Conservation (phyloP, 1,140 invertebrate species). For the Diabrotica virgifera region DNA sequence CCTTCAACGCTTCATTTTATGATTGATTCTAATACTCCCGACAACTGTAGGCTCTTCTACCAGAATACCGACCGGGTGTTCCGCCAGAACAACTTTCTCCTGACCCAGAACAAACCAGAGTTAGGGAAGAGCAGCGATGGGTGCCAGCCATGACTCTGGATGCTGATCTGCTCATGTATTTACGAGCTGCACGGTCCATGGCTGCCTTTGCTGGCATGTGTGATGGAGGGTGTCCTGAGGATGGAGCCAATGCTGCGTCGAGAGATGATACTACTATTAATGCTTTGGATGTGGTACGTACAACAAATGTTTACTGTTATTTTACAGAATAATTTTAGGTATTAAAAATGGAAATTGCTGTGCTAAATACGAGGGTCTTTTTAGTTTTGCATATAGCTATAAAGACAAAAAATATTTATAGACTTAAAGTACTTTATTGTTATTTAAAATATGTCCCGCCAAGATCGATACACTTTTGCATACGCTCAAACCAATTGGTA, state of each 20-base stretch:
- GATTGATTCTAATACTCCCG: neutral
- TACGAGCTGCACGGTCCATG: slow-evolving; percentile 92
- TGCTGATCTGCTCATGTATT: slow-evolving; percentile 94
- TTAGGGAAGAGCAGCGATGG: slow-evolving; percentile 89
- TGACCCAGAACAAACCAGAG: slow-evolving; percentile 71
- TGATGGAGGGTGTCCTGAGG: slow-evolving; percentile 94
- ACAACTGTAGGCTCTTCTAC: slow-evolving; percentile 64
- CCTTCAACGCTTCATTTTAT: neutral
- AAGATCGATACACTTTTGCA: too few relatives aligned
- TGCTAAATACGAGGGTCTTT: neutral
- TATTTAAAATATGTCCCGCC: too few relatives aligned
- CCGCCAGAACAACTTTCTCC: slow-evolving; percentile 62
- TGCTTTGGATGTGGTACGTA: slow-evolving; percentile 83
- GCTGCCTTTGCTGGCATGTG: slow-evolving; percentile 95
- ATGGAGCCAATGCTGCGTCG: slow-evolving; percentile 93
- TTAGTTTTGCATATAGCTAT: too few relatives aligned
- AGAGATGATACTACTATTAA: slow-evolving; percentile 97
- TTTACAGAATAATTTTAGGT: neutral
- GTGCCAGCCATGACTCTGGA: slow-evolving; percentile 86
- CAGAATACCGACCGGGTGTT: slow-evolving; percentile 74
- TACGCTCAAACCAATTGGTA: too few relatives aligned
- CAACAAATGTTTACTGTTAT: neutral
- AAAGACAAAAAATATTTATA: too few relatives aligned
- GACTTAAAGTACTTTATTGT: too few relatives aligned
- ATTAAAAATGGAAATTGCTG: too few relatives aligned